Conservation (phyloP, 2,113 vertebrate genomes). For the Gymnobelideus leadbeateri region DNA sequence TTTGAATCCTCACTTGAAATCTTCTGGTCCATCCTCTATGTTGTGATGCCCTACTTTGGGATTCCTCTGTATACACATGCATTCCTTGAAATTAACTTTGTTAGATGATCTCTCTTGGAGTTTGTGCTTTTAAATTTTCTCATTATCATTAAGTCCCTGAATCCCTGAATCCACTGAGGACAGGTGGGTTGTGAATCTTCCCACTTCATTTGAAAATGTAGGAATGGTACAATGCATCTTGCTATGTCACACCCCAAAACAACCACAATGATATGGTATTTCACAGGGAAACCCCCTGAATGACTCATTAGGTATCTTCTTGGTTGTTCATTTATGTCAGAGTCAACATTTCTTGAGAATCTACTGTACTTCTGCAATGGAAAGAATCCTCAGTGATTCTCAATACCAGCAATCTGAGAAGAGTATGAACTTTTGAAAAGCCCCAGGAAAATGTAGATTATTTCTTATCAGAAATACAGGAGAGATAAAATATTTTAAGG, state of each 20-base stretch:
- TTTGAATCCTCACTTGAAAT: neutral
- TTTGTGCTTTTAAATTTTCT: neutral
- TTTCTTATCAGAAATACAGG: constrained; percentile 52
- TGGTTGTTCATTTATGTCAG: constrained; percentile 18
- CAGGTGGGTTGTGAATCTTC: neutral
- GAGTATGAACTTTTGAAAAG: neutral
- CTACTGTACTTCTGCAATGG: constrained; percentile 42
- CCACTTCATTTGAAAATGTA: constrained; percentile 36
- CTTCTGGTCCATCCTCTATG: neutral
- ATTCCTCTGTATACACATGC: neutral
- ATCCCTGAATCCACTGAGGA: constrained; percentile 35
- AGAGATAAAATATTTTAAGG: constrained; percentile 67
- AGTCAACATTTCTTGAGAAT: constrained; percentile 47
- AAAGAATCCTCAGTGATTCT: constrained; percentile 46
- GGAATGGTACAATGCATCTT: neutral
- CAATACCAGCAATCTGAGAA: constrained; percentile 1
- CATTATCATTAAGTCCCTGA: constrained; percentile 55
- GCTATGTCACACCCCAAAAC: neutral
- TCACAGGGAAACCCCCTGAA: neutral
- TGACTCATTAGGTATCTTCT: constrained; percentile 28
- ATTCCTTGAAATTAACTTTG: constrained; percentile 52
- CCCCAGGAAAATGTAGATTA: constrained; percentile 34
- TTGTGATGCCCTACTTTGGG: neutral
- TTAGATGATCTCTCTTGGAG: constrained; percentile 6
- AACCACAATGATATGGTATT: neutral